Conservation (phyloP, 1,140 invertebrate species). For the Drosophila punjabiensis region DNA sequence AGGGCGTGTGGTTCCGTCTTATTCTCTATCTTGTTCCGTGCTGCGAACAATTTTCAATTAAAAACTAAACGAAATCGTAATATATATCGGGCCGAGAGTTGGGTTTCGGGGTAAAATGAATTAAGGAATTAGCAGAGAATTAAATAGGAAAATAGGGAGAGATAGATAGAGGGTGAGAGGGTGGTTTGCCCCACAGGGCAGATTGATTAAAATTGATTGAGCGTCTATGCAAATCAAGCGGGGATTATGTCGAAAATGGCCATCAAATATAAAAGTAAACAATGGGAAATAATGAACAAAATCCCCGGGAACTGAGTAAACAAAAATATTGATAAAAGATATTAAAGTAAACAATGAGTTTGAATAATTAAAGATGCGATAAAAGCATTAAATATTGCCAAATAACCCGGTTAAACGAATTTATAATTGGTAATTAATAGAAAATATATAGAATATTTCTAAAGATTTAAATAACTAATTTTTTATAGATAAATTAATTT, state of each 20-base stretch:
- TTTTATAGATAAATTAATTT: background rate
- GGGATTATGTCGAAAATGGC: constrained; percentile 31
- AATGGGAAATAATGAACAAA: constrained; percentile 30
- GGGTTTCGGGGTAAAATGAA: background rate
- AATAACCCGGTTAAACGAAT: background rate
- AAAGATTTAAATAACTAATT: background rate
- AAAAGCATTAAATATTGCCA: background rate
- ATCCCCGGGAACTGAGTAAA: background rate
- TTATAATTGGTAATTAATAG: background rate
- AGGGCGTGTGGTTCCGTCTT: constrained; percentile 9
- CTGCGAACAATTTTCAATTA: constrained; percentile 36
- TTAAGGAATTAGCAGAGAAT: constrained; percentile 36
- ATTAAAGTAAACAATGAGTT: constrained; percentile 8
- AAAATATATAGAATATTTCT: background rate
- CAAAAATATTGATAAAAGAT: constrained; percentile 27
- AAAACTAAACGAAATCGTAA: constrained; percentile 44
- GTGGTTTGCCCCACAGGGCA: constrained; percentile 12
- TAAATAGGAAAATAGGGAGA: background rate
- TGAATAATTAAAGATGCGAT: constrained; percentile 7
- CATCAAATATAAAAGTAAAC: constrained; percentile 13
- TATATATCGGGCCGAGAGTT: constrained; percentile 9
- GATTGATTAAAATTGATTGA: constrained; percentile 50
- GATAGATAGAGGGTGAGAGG: too few relatives aligned
- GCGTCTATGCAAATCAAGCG: constrained; percentile 38
- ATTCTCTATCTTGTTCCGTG: constrained; percentile 8